These are phyloP conservation scores for Scelioninae gen. 2 DNA, from an alignment of 2,888 invertebrate genomes.

Conservation along the genomic window DNA sequence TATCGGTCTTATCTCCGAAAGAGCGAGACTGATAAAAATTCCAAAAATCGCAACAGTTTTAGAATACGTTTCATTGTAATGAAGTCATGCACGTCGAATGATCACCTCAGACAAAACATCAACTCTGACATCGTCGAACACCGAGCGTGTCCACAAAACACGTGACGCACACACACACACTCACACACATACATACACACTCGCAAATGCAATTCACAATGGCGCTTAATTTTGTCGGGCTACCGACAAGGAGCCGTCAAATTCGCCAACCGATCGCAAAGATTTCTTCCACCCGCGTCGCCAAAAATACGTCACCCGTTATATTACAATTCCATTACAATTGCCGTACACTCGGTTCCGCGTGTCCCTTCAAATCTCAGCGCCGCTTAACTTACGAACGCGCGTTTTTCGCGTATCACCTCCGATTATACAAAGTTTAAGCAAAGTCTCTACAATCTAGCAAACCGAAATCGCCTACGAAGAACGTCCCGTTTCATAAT, in stretches of 20 bases:
- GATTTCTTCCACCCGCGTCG: constrained; percentile 12
- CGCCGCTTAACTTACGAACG: constrained; percentile 31
- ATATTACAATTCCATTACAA: constrained; percentile 37
- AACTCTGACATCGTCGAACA: constrained; percentile 10
- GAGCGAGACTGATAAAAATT: constrained; percentile 48
- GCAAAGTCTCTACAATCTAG: constrained; percentile 20
- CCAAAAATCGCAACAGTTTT: constrained; percentile 34
- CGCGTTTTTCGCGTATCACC: neutral
- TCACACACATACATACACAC: constrained; percentile 13
- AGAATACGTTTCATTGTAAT: constrained; percentile 42
- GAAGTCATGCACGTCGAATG: constrained; percentile 35
- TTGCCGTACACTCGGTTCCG: too few species aligned
- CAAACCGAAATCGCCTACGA: constrained; percentile 22
- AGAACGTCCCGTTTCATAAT: constrained; percentile 15
- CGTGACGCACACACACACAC: constrained; percentile 11
- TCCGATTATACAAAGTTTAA: constrained; percentile 20
- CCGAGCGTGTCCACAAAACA: constrained; percentile 2
- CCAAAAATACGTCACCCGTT: constrained; percentile 30
- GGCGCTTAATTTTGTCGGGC: neutral
- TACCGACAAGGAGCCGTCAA: constrained; percentile 12
- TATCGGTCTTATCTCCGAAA: constrained; percentile 44
- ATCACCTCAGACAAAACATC: constrained; percentile 27
- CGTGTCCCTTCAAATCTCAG: too few species aligned
- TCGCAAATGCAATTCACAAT: neutral
- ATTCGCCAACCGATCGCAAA: constrained; percentile 2